Evolutionary conservation across 2,797 vertebrate genomes (phyloP).

Genomic region (Gallirallus australis): DNA sequence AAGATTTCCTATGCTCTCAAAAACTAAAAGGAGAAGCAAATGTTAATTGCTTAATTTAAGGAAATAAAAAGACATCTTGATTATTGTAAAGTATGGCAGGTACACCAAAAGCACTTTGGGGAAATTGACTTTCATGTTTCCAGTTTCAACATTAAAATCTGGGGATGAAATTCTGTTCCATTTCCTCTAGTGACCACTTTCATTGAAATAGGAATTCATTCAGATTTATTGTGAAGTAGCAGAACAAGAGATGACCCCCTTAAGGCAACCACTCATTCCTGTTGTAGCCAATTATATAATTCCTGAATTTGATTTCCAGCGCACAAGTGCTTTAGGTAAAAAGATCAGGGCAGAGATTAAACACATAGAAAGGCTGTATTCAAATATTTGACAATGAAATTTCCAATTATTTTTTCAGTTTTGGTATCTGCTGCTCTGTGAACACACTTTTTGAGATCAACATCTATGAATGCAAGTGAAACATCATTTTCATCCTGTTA

Average conservation of each 20-base stretch:
- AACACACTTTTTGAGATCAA: background rate
- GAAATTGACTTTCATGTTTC: background rate
- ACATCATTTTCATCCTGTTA: background rate
- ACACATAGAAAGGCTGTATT: background rate
- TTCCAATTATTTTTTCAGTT: background rate
- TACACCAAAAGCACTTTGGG: background rate
- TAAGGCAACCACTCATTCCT: background rate
- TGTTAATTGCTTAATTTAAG: background rate
- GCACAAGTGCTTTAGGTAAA: background rate
- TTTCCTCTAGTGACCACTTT: background rate
- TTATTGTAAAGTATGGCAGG: background rate
- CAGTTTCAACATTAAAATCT: background rate
- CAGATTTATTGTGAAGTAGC: conserved; percentile 9
- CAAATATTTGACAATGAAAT: background rate
- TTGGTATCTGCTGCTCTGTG: background rate
- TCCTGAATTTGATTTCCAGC: background rate
- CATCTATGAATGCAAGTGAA: background rate
- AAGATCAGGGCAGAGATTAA: background rate
- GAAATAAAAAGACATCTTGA: background rate
- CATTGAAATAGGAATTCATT: conserved; percentile 12
- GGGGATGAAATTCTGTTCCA: background rate
- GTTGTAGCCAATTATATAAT: background rate
- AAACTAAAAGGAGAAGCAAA: background rate
- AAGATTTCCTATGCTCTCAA: background rate
- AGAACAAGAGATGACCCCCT: background rate